Evolutionary conservation across 2,113 vertebrate genomes (phyloP).

Genomic region (Tachycineta bicolor): DNA sequence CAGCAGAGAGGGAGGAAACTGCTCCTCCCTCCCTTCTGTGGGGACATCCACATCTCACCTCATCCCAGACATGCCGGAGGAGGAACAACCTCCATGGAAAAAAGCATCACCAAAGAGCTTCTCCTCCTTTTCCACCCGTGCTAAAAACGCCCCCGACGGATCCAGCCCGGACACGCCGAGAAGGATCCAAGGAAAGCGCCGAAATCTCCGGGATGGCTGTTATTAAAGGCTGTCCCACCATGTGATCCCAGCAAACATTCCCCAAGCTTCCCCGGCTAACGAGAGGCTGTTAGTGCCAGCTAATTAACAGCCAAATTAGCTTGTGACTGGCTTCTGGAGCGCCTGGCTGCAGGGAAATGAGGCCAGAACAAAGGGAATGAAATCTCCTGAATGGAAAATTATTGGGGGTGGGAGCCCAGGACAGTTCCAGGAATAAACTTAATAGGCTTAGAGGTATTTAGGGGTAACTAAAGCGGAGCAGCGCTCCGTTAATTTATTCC

Average conservation of each 20-base stretch:
- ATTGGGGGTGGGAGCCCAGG: neutral
- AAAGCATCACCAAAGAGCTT: neutral
- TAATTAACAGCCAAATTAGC: slow-evolving; percentile 60
- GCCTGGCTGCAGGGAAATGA: slow-evolving; percentile 28
- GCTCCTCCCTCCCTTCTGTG: neutral
- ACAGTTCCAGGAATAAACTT: slow-evolving; percentile 61
- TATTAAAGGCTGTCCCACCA: neutral
- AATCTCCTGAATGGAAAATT: slow-evolving; percentile 34
- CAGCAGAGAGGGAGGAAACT: neutral
- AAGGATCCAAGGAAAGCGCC: neutral
- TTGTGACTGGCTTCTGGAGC: neutral
- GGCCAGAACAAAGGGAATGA: slow-evolving; percentile 53
- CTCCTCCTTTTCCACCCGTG: neutral
- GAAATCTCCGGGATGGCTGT: neutral
- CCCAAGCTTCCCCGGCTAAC: neutral
- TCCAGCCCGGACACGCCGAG: neutral
- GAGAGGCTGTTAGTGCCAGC: slow-evolving; percentile 32
- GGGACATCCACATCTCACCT: neutral
- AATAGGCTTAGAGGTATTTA: neutral
- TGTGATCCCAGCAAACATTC: neutral
- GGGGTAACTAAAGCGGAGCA: neutral
- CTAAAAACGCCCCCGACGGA: neutral
- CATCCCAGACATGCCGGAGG: neutral
- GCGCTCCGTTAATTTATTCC: slow-evolving; percentile 41
- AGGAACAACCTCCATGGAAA: neutral